These are phyloP conservation scores for Drosophila prostipennis DNA, from an alignment of 2,888 invertebrate species.

Conservation along the genomic window DNA sequence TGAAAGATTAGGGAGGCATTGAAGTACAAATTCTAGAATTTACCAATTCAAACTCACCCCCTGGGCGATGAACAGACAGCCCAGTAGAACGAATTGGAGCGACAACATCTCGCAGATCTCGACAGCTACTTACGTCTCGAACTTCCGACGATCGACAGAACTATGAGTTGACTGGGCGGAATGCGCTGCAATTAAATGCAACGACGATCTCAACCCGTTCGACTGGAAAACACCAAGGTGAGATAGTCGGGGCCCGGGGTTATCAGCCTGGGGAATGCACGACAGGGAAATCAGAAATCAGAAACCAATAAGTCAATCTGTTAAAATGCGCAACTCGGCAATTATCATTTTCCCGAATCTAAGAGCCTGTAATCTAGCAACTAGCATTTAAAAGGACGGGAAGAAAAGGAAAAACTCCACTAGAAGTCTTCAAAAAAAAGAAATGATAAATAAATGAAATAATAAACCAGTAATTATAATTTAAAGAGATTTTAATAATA, in stretches of 20 bases:
- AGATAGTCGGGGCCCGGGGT: conserved; percentile 29
- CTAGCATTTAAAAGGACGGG: too few species aligned
- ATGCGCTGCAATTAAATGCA: conserved; percentile 41
- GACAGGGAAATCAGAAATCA: conserved; percentile 7
- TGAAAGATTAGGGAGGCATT: background rate
- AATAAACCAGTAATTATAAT: background rate
- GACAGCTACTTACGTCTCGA: conserved; percentile 18
- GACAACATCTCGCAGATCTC: conserved; percentile 26
- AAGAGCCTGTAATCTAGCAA: background rate
- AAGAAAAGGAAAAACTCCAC: too few species aligned
- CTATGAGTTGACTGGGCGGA: conserved; percentile 23
- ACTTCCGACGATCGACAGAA: conserved; percentile 8
- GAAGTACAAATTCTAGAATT: background rate
- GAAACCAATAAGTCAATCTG: conserved; percentile 12
- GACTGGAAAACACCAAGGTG: conserved; percentile 39
- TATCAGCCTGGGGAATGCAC: conserved; percentile 40
- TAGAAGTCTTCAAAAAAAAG: background rate
- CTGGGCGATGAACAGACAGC: conserved; percentile 29
- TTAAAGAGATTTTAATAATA: background rate
- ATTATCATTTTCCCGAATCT: conserved; percentile 12
- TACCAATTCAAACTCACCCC: conserved; percentile 33
- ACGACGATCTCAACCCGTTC: conserved; percentile 26
- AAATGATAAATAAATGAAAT: too few species aligned
- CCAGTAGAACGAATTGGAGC: conserved; percentile 15
- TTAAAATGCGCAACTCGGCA: background rate